Base-by-base conservation (phyloP, 2,797 vertebrate species). In the Luscinia megarhynchos region DNA sequence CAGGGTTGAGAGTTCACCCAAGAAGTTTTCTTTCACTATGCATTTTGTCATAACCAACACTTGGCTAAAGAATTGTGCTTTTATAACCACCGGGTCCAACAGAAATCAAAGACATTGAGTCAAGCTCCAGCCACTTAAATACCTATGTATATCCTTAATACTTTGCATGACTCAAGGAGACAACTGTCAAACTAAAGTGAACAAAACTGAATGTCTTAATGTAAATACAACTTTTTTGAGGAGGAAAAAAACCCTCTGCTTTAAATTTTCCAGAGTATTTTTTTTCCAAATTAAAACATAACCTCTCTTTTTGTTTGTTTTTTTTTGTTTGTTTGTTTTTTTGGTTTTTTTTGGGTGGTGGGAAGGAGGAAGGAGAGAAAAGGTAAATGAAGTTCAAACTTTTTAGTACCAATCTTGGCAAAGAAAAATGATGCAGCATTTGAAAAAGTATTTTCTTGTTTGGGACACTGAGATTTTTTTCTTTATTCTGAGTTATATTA, bases 401-500 rank as follows among this genome's bases (percentile, higher is more conserved):
- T 38, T 32, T 62, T 48, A 69, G 4, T 41, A n/a, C 22, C 55
- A 34, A 62, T 32, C 30, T 57, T 50, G 20, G 15, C 23, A 74
- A 87, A 87, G 6, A 34, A 87, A 87, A 91, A 69, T 45, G 6
- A 5, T 21, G 51, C 32, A 83, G 48, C 19, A 24, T 32, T 66
- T 43, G 73, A 84, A 59, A 51, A 48, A 1, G 4, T 10, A 1
- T 26, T 86, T 95, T 26, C 40, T 73, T 92, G 18, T 68, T 61
- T 1, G 0, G 24, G 27, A 67, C 7, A 40, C 19, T 48, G 6
- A 0, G 0, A 12, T 20, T 15, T 3, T 51, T 84, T 81, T 18
- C 40, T 78, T 72, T 69, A 14, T 30, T 73, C 58, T 74, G 66
- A 32, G 7, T 54, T 78, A 75, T 19, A 34, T 1, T 78, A 50